Evolutionary conservation across 2,888 invertebrate genomes (phyloP).

Genomic region (Amiota communis): DNA sequence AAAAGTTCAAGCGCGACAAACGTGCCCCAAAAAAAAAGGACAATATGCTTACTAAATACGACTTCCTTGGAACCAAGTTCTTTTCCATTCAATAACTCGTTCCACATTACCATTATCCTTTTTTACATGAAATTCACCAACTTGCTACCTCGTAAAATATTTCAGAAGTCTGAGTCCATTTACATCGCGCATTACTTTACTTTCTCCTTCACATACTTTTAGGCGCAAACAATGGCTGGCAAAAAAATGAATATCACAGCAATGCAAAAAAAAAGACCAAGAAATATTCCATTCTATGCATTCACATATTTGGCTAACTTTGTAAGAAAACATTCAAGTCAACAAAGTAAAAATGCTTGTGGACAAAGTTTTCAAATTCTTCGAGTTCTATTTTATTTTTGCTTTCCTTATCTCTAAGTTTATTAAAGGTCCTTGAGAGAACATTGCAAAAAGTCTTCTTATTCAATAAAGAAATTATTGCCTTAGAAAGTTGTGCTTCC

Average conservation of each 20-base stretch:
- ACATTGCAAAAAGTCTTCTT: slow-evolving; percentile 6
- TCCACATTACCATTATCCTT: neutral
- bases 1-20: slow-evolving; percentile 23
- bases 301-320: neutral
- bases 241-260: neutral
- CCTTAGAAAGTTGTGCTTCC: slow-evolving; percentile 2
- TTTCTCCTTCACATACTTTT: neutral
- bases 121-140: neutral
- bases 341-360: slow-evolving; percentile 25
- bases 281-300: slow-evolving; percentile 9
- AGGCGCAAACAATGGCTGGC: slow-evolving; percentile 2
- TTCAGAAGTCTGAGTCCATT: neutral
- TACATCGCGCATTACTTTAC: neutral
- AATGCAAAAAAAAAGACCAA: slow-evolving; percentile 21
- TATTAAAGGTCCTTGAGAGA: slow-evolving; percentile 13
- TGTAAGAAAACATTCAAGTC: neutral
- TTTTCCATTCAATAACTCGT: neutral
- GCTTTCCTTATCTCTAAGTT: slow-evolving; percentile 7
- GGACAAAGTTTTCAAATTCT: slow-evolving; percentile 23
- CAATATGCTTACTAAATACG: neutral
- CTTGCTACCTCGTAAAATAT: slow-evolving; percentile 15
- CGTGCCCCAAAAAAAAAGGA: neutral
- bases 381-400: slow-evolving; percentile 10
- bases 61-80: neutral
- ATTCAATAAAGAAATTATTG: slow-evolving; percentile 19